These are phyloP conservation scores for Furnarius figulus DNA, from an alignment of 2,113 vertebrate species.

Conservation along the genomic window DNA sequence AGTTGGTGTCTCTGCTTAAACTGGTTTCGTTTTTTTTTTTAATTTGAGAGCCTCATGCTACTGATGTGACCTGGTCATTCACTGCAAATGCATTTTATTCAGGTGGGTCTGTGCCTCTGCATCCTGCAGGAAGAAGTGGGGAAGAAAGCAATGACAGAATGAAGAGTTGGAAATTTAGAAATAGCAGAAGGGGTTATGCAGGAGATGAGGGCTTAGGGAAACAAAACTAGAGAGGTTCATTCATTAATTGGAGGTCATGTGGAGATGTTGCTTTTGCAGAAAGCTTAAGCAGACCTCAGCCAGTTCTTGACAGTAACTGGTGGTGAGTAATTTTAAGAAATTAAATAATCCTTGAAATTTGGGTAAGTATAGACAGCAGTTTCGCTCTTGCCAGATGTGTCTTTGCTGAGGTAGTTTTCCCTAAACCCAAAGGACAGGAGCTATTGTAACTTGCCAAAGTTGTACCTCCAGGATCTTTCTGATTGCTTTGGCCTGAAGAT, in stretches of 20 bases:
- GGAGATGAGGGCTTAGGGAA: fast-evolving
- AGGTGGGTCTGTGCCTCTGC: background rate
- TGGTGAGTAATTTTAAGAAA: background rate
- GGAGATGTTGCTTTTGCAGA: background rate
- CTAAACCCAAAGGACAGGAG: background rate
- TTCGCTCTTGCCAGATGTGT: background rate
- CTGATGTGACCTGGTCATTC: background rate
- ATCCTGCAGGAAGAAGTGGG: background rate
- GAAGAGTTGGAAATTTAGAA: background rate
- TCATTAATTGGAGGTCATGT: background rate
- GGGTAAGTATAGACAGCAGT: background rate
- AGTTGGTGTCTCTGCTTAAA: background rate
- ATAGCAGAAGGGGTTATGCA: background rate
- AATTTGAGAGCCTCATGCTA: background rate
- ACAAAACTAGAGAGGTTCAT: background rate
- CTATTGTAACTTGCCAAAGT: fast-evolving
- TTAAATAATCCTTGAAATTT: background rate
- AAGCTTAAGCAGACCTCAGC: background rate
- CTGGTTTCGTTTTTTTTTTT: background rate
- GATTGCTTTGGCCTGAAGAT: background rate
- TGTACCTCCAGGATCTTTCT: background rate
- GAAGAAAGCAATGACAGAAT: background rate
- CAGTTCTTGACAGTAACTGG: background rate
- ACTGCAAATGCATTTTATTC: background rate
- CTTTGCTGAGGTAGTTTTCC: background rate